phyloP scores from a whole-genome alignment of 1,140 invertebrate species.

The Spodoptera litura region DNA sequence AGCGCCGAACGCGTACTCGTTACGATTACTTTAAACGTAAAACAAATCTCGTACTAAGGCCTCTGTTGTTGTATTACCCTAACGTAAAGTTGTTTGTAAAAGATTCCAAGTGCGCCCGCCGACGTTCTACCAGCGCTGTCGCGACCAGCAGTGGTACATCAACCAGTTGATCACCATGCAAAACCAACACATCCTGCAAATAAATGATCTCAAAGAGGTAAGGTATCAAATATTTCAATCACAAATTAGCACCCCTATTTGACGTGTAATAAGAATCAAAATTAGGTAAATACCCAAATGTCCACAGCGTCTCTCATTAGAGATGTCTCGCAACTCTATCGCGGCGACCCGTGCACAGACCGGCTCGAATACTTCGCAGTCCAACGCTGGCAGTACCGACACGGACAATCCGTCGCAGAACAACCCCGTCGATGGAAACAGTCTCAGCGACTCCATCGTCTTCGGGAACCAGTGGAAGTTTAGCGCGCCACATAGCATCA shows the following conservation, averaged over 20 bases:
- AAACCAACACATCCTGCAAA: slow-evolving; percentile 92
- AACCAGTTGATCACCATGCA: slow-evolving; percentile 93
- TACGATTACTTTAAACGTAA: too few relatives aligned
- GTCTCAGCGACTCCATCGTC: slow-evolving; percentile 57
- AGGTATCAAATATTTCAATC: neutral
- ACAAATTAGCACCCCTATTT: neutral
- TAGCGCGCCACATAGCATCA: slow-evolving; percentile 58
- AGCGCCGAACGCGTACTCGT: too few relatives aligned
- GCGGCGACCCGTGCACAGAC: slow-evolving; percentile 80
- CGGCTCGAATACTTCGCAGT: slow-evolving; percentile 52
- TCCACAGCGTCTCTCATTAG: slow-evolving; percentile 88
- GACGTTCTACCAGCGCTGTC: slow-evolving; percentile 96
- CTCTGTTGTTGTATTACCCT: neutral
- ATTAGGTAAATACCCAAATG: neutral
- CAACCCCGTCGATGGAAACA: slow-evolving; percentile 71
- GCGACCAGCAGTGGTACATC: slow-evolving; percentile 98
- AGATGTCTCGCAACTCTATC: slow-evolving; percentile 90
- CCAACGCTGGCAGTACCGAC: slow-evolving; percentile 48
- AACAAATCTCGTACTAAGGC: too few relatives aligned
- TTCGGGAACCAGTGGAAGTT: slow-evolving; percentile 72
- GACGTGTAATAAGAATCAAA: neutral
- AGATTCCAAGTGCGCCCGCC: slow-evolving; percentile 97
- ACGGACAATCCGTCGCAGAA: slow-evolving; percentile 69
- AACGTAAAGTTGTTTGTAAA: slow-evolving; percentile 1
- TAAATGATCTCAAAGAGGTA: slow-evolving; percentile 95